Evolutionary conservation across 2,113 vertebrate species (phyloP), one percentile per base, ranked within the genome.

Genomic region (Sylvilagus bachmani): DNA sequence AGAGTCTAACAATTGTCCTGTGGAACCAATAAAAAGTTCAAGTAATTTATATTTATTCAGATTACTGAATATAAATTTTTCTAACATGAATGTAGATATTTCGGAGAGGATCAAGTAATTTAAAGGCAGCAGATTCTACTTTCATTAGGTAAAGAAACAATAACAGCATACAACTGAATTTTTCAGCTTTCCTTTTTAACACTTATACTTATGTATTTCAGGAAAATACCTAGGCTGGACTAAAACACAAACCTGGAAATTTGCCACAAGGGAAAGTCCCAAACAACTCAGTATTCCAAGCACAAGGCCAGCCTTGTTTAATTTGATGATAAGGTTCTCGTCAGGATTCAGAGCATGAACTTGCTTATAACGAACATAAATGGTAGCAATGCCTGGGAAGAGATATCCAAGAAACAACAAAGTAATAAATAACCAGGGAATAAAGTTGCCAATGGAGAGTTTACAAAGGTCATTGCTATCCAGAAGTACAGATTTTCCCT

Each of bases 341-440:
- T 97, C 98, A 1, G 96, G 95, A 44, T 73, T 98, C 92, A 99
- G 97, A 87, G 98, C 98, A 67, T 98, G 95, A 84, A 99, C 99
- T 98, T 99, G 99, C 85, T 99, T 99, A 95, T 99, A 99, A 16
- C 99, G 98, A 61, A 99, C 98, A 4, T 99, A 99, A 90, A 99
- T 98, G 0, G 99, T 99, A 44, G 99, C 99, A 61, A 99, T 38
- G 10, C 99, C 99, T 99, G 86, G 70, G 62, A 97, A 96, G 0
- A 78, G 66, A 96, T 21, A 89, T 96, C 69, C 24, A 4, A 92
- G 96, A 82, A 9, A 53, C 85, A 93, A 17, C 69, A 17, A 96
- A 12, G 33, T 73, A 84, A 51, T 67, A 91, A 95, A 95, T 73
- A 94, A 86, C 10, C 0, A 36, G 64, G 33, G 3, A 90, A 49